phyloP scores from a whole-genome alignment of 1,140 invertebrate species.

The Drosophila watanabei region DNA sequence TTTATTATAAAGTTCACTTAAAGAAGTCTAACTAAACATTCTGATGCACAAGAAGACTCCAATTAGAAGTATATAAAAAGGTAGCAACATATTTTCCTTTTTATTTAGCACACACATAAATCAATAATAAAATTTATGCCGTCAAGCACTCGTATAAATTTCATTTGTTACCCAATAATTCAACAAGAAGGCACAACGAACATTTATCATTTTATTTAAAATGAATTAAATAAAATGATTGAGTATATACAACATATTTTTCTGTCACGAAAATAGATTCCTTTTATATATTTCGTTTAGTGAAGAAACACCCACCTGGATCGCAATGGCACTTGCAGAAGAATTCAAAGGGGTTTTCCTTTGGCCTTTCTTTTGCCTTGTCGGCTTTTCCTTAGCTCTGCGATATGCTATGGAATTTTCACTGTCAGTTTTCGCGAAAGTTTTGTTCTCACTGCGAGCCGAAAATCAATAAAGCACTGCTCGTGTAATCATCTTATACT shows the following conservation, averaged over 20 bases:
- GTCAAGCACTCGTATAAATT: slow-evolving; percentile 20
- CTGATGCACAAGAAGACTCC: neutral
- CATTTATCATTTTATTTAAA: slow-evolving; percentile 16
- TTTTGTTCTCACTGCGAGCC: slow-evolving; percentile 38
- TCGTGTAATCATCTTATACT: slow-evolving; percentile 63
- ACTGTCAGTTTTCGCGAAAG: slow-evolving; percentile 23
- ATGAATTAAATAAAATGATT: neutral
- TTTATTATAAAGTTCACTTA: neutral
- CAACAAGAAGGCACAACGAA: neutral
- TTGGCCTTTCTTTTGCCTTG: slow-evolving; percentile 35
- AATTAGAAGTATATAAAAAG: neutral
- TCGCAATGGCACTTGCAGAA: slow-evolving; percentile 84
- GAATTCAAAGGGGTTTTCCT: slow-evolving; percentile 72
- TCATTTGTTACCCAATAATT: slow-evolving; percentile 31
- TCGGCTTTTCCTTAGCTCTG: slow-evolving; percentile 18
- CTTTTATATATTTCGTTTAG: neutral
- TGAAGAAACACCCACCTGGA: slow-evolving; percentile 76
- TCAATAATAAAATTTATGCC: slow-evolving; percentile 26
- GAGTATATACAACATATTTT: neutral
- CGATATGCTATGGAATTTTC: slow-evolving; percentile 14
- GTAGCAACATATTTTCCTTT: neutral
- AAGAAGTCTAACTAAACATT: neutral
- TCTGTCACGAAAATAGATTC: slow-evolving; percentile 15
- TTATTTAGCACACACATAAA: slow-evolving; percentile 15
- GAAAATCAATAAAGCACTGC: slow-evolving; percentile 66